A percentile compares a stretch with the other conserved stretches of the same genome.
Conservation (phyloP, 2,797 vertebrate species). For the Gastrophryne carolinensis region DNA sequence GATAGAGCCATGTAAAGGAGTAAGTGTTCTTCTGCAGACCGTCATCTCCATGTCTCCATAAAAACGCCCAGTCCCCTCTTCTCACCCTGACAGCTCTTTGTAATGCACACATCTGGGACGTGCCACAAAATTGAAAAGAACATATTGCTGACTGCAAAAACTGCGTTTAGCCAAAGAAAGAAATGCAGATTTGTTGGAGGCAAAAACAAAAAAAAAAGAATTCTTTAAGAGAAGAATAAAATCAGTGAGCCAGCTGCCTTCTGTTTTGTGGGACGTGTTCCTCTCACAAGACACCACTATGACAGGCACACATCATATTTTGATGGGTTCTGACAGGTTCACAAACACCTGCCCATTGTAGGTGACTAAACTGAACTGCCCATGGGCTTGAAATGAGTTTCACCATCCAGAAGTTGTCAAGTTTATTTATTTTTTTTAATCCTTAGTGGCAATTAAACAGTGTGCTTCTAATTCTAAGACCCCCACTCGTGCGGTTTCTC, state of each 20-base stretch:
- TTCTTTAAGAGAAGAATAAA: background rate
- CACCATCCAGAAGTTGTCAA: no score
- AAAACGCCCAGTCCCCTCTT: background rate
- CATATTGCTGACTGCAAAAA: slow-evolving; percentile 13
- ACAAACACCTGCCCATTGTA: no score
- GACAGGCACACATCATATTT: no score
- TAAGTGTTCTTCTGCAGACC: background rate
- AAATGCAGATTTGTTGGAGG: background rate
- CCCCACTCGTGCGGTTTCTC: no score
- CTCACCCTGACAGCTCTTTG: background rate
- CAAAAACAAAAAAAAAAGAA: background rate
- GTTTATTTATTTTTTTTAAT: no score
- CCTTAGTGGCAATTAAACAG: no score
- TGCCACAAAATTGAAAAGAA: background rate
- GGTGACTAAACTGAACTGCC: no score
- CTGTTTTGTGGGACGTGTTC: background rate
- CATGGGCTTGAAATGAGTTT: no score
- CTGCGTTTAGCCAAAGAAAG: background rate
- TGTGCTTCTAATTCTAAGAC: no score
- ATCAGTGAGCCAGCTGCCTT: slow-evolving; percentile 2
- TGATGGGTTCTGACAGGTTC: no score
- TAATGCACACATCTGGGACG: background rate
- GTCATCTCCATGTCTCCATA: background rate
- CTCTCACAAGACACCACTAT: no score
- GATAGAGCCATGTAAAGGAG: background rate